phyloP scores from a whole-genome alignment of 2,797 vertebrate genomes.

The Parotocinclus haroldoi region DNA sequence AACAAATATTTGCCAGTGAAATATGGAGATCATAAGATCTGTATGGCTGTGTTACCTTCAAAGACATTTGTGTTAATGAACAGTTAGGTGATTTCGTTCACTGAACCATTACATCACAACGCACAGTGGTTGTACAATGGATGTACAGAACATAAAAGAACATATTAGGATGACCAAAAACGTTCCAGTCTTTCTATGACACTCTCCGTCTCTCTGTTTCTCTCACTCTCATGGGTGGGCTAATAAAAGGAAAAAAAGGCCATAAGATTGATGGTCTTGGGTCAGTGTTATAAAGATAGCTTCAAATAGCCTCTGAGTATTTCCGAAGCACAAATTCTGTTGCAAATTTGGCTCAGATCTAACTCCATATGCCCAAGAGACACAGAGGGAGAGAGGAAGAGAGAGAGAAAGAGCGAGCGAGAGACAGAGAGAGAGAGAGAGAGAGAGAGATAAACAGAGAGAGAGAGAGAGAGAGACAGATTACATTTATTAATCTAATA shows the following conservation, averaged over 20 bases:
- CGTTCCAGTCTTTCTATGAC: background rate
- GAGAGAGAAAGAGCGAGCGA: slow-evolving; percentile 15
- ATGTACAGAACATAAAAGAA: no score
- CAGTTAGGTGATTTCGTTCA: no score
- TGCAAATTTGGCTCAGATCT: slow-evolving; percentile 23
- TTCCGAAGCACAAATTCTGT: slow-evolving; percentile 25
- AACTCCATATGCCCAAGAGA: slow-evolving; percentile 22
- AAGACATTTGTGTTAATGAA: no score
- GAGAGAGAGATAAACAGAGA: slow-evolving; percentile 15
- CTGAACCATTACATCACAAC: no score
- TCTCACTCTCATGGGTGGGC: slow-evolving; percentile 49
- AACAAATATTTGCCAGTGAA: no score
- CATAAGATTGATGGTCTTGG: slow-evolving; percentile 44
- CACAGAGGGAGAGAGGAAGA: no score
- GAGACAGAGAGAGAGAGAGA: no score
- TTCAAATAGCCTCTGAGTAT: slow-evolving; percentile 46
- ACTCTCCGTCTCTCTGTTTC: slow-evolving; percentile 5
- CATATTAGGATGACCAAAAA: no score
- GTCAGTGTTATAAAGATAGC: slow-evolving; percentile 36
- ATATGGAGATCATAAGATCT: no score
- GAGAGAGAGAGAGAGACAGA: slow-evolving; percentile 17
- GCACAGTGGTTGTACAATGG: no score
- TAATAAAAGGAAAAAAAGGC: slow-evolving; percentile 35
- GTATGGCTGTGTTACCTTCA: no score
- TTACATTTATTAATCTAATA: slow-evolving; percentile 25